These are phyloP conservation scores for Lordiphosa collinella DNA, from an alignment of 1,140 invertebrate genomes.

Conservation along the genomic window DNA sequence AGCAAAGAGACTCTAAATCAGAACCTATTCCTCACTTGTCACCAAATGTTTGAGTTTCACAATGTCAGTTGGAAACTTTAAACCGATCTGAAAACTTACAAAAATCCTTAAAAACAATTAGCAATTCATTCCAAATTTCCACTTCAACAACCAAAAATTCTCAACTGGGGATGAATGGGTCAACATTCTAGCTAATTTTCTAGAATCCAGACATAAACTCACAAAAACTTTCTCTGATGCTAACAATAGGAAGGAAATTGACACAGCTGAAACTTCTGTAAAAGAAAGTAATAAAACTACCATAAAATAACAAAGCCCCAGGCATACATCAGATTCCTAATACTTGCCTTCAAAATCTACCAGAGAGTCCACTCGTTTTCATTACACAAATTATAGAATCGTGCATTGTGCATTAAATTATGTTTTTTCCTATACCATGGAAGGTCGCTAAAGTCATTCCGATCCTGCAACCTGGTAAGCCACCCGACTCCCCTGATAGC, in stretches of 20 bases:
- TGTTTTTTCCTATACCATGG: background rate
- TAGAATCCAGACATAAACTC: conserved; percentile 6
- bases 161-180: background rate
- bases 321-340: background rate
- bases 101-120: conserved; percentile 17
- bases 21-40: no score
- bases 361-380: background rate
- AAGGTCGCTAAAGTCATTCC: conserved; percentile 4
- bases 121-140: conserved; percentile 1
- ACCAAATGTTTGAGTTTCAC: conserved; percentile 2
- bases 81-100: conserved; percentile 11
- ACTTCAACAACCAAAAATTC: background rate
- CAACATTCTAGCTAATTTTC: conserved; percentile 5
- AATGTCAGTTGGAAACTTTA: conserved; percentile 6
- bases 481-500: background rate
- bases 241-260: no score
- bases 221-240: conserved; percentile 5
- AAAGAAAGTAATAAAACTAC: no score
- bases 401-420: background rate
- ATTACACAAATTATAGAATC: background rate
- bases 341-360: conserved; percentile 3
- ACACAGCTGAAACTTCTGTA: no score
- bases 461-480: background rate
- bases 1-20: no score
- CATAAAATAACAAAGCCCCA: background rate